These are phyloP conservation scores for Oreohelix idahoensis DNA, from an alignment of 1,140 invertebrate genomes.

Conservation along the genomic window DNA sequence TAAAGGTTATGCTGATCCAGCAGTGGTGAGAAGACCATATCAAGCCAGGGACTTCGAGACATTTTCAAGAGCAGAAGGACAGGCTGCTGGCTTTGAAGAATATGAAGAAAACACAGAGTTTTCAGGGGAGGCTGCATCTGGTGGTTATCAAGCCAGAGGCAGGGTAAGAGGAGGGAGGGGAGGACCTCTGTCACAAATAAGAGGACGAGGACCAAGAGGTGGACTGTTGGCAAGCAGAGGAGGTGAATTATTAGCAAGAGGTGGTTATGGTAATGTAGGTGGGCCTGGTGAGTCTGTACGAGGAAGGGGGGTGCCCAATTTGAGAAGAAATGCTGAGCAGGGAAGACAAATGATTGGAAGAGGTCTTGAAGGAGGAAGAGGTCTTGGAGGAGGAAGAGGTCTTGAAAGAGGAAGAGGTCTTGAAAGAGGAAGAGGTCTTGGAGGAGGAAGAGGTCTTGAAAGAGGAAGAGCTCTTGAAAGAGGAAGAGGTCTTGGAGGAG, in stretches of 20 bases:
- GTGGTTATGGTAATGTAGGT: not conserved
- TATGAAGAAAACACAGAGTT: not conserved
- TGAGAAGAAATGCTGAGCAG: not conserved
- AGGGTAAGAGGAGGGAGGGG: not conserved
- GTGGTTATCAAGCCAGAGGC: not conserved
- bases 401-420: too few species aligned
- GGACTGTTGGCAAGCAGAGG: not conserved
- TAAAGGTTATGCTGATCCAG: not conserved
- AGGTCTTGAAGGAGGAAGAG: not conserved
- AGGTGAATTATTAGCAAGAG: not conserved
- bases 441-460: not conserved
- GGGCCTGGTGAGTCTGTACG: not conserved
- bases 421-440: not conserved
- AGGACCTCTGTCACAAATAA: not conserved
- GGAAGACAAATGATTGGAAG: too few species aligned
- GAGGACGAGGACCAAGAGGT: not conserved
- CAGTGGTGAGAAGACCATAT: not conserved
- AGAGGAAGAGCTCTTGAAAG: too few species aligned
- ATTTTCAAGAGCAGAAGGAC: not conserved
- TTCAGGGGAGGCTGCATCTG: not conserved
- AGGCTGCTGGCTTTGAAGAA: not conserved
- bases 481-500: not conserved
- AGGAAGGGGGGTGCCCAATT: not conserved
- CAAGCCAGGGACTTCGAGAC: not conserved
- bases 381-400: not conserved